Percentiles rank a stretch among this genome's conserved stretches.
phyloP scores from a whole-genome alignment of 2,888 invertebrate genomes.

The Quadroppia sp. region DNA sequence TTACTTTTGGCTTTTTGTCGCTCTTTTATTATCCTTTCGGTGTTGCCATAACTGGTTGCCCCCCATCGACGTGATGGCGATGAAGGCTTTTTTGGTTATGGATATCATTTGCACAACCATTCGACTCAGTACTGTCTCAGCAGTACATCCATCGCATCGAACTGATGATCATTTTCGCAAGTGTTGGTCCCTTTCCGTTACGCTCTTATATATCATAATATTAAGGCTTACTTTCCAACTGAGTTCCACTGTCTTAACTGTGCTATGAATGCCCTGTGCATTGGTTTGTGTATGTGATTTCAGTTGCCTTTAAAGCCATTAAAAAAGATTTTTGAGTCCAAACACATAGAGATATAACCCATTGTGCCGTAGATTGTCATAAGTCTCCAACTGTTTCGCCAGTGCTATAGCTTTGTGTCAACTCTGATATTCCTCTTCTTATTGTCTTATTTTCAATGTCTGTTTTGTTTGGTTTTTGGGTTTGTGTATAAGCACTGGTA shows the following conservation, averaged over 20 bases:
- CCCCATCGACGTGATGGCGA: constrained; percentile 16
- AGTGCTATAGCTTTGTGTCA: constrained; percentile 10
- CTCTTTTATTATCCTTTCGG: constrained; percentile 17
- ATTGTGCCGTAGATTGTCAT: constrained; percentile 24
- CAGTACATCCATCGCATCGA: neutral
- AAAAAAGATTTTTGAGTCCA: constrained; percentile 31
- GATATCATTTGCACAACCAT: constrained; percentile 12
- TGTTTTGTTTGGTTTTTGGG: constrained; percentile 20
- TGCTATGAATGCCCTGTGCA: neutral
- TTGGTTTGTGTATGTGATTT: neutral
- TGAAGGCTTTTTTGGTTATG: constrained; percentile 13
- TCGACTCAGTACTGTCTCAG: neutral
- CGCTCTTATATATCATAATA: constrained; percentile 15
- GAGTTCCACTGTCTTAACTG: constrained; percentile 8
- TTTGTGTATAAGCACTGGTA: neutral
- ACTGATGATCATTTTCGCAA: constrained; percentile 30
- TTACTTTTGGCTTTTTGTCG: neutral
- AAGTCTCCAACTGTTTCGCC: constrained; percentile 19
- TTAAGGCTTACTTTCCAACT: constrained; percentile 34
- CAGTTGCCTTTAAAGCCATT: constrained; percentile 3
- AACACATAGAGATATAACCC: neutral
- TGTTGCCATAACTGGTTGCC: constrained; percentile 15
- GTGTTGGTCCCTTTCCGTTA: constrained; percentile 20
- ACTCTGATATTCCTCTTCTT: constrained; percentile 20
- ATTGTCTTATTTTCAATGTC: constrained; percentile 27